These are phyloP conservation scores for Papilio xuthus DNA, from an alignment of 1,140 invertebrate species.

Conservation along the genomic window DNA sequence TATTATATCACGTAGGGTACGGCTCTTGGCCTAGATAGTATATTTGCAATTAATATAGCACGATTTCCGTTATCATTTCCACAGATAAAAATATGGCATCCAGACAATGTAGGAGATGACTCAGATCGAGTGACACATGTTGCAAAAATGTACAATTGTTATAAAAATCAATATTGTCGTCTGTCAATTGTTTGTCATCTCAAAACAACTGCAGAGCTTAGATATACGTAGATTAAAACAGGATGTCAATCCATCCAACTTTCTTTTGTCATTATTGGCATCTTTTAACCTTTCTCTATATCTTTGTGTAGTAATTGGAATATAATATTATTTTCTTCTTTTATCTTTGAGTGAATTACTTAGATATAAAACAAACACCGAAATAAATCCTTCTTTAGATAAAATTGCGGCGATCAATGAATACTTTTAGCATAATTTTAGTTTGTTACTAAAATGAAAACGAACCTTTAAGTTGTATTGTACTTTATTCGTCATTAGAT, in stretches of 20 bases:
- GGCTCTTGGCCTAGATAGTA: conserved; percentile 34
- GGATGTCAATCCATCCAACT: background rate
- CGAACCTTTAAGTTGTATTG: too few species aligned
- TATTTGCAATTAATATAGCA: conserved; percentile 43
- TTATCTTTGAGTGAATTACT: too few species aligned
- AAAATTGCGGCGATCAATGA: too few species aligned
- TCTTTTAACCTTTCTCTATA: background rate
- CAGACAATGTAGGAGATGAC: conserved; percentile 57
- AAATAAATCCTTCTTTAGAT: too few species aligned
- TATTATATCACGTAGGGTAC: background rate
- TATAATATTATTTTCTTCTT: too few species aligned
- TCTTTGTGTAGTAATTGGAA: too few species aligned
- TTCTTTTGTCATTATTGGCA: background rate
- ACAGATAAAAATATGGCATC: conserved; percentile 52
- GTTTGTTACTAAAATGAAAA: too few species aligned
- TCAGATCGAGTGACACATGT: conserved; percentile 62
- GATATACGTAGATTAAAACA: background rate
- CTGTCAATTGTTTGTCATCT: conserved; percentile 15
- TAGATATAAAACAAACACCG: too few species aligned
- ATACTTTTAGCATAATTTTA: too few species aligned
- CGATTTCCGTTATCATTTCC: conserved; percentile 54
- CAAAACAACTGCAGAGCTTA: background rate
- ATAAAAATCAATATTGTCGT: conserved; percentile 45
- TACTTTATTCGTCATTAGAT: too few species aligned
- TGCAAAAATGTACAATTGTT: conserved; percentile 55